Percentiles rank a stretch among this genome's conserved stretches.
Evolutionary conservation across 2,888 invertebrate genomes (phyloP).

Genomic region (Agrochola circellaris): DNA sequence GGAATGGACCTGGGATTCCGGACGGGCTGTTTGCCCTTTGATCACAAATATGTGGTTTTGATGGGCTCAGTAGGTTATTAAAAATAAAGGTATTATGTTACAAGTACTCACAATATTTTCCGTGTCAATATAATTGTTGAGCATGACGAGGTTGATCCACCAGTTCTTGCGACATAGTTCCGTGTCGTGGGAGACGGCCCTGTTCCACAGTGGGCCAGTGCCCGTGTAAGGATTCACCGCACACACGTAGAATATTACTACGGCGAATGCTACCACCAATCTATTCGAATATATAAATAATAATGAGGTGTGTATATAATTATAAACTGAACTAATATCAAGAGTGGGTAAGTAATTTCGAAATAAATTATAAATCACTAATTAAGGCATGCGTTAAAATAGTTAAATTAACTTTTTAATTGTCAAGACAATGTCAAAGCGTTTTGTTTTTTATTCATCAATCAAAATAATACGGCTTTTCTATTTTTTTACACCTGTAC

Average conservation of each 20-base stretch:
- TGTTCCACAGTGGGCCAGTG: slow-evolving; percentile 91
- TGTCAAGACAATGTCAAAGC: too few relatives aligned
- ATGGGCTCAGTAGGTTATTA: neutral
- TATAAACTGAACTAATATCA: neutral
- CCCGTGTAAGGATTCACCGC: slow-evolving; percentile 90
- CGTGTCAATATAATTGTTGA: slow-evolving; percentile 91
- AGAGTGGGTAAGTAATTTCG: neutral
- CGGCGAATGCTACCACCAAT: slow-evolving; percentile 89
- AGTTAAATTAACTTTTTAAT: neutral
- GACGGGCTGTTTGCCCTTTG: neutral
- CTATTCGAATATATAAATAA: slow-evolving; percentile 71
- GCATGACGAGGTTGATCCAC: slow-evolving; percentile 92
- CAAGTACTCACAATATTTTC: slow-evolving; percentile 89
- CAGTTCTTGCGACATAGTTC: slow-evolving; percentile 90
- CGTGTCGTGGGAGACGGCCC: slow-evolving; percentile 86
- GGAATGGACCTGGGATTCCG: too few relatives aligned
- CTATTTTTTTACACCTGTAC: neutral
- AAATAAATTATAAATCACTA: neutral
- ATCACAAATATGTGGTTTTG: neutral
- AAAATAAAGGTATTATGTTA: neutral
- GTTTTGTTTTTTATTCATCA: neutral
- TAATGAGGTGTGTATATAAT: neutral
- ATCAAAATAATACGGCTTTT: neutral
- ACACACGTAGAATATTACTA: slow-evolving; percentile 90
- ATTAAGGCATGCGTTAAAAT: neutral